Evolutionary conservation across 2,888 invertebrate genomes (phyloP), one percentile per base, ranked within the genome.

Genomic region (Nephrocerus scutellatus): DNA sequence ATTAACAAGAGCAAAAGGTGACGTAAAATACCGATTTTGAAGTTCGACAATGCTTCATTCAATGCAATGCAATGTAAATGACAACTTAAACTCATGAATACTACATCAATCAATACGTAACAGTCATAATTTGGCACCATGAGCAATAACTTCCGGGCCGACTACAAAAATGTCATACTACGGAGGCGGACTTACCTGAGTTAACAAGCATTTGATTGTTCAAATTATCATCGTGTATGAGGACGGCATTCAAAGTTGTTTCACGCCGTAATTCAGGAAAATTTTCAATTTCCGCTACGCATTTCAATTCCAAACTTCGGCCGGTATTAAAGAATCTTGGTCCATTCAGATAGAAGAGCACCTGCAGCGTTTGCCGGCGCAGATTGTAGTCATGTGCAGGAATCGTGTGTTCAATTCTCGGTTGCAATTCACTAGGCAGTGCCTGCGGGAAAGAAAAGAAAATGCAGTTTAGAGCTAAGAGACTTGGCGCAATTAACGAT

Each of bases 201-300:
- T 63, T 66, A 32, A 63, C 56, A 20, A 60, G 50, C 49, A 63
- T 63, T 43, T 65, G 64, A 47, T 66, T 66, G 38, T 54, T 60
- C 36, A 60, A 51, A 46, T 63, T 62, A 43, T 62, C 63, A 39
- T 57, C 57, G 5, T 58, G 56, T 30, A 57, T 47, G 20, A 66
- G 51, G 22, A 53, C 46, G 21, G 63, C 62, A 18, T 49, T 57
- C 36, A 56, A 39, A 4, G 44, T 52, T 10, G 55, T 53, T 44
- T 65, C 64, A 2, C 64, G 50, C 9, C 47, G 53, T 24, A 62
- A 43, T 16, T 56, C 50, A 5, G 63, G 59, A 43, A 63, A 59
- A 6, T 56, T 52, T 30, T 58, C 59, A 35, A 66, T 62, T 42
- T 66, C 66, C 4, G 65, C 63, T 34, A 63, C 53, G 36, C 66